Evolutionary conservation across 1,140 invertebrate genomes (phyloP), one percentile per base, ranked within the genome.

Genomic region (Lasioglossum baleicum): DNA sequence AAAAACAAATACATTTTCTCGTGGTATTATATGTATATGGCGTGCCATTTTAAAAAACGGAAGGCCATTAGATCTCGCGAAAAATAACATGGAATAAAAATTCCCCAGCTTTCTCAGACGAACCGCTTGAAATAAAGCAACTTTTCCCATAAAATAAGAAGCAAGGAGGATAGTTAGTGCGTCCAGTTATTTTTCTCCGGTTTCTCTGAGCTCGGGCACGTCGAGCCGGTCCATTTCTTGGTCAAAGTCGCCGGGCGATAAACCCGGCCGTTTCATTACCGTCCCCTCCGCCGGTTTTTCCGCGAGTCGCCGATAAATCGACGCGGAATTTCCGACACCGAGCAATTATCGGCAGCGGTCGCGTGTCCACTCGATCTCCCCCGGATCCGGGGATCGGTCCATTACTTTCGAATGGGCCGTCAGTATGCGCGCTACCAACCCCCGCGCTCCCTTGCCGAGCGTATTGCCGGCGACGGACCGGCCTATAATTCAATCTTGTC

Each of bases 401-500:
- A 88, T 88, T 88, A 88, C 81, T 88, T 88, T 88, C 84, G 53
- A 88, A 88, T 81, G 82, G 81, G 63, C 53, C 77, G 73, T 44
- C 42, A 66, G 60, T 85, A 66, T 56, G 61, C 65, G 40, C 64
- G 42, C 65, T 44, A 68, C 72, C 72, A 56, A 64, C 61, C 67
- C 82, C 42, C 58, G 53, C 70, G 69, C 31, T 10, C 71, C 58
- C 40, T 58, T 65, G 44, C 7, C 72, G n/a, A 80, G 71, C 79
- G 69, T 82, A 84, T 73, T 83, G 82, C 69, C 74, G 71, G 61
- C 77, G 78, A 86, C 75, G 75, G 35, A 69, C 60, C 73, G 79
- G 78, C 67, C 87, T 84, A 88, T 88, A 88, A 88, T 88, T 88
- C 87, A 88, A 88, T 88, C 87, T 88, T 88, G 87, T 88, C 87